phyloP scores from a whole-genome alignment of 2,797 vertebrate genomes.

The Capromys pilorides region DNA sequence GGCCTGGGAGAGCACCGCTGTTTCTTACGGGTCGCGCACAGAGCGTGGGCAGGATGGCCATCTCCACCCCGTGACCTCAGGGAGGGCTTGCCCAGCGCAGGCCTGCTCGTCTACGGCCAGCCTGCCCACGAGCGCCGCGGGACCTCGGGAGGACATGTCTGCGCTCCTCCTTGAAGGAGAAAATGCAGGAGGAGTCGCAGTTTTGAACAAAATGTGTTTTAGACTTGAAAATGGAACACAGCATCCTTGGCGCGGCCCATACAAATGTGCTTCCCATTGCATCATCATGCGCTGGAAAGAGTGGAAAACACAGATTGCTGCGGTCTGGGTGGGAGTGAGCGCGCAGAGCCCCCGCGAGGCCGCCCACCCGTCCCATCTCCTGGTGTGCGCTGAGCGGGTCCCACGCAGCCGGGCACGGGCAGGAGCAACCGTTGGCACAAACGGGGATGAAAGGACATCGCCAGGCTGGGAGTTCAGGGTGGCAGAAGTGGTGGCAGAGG shows the following conservation, averaged over 20 bases:
- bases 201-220: not conserved
- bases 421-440: fast-evolving
- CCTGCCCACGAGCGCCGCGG: not conserved
- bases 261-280: not conserved
- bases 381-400: fast-evolving
- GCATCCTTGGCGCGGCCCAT: not conserved
- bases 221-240: not conserved
- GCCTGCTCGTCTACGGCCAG: fast-evolving
- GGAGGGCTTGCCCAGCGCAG: not conserved
- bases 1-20: fast-evolving
- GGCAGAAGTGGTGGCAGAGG: fast-evolving
- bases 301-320: fast-evolving
- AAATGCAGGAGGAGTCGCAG: not conserved
- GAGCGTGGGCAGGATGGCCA: fast-evolving
- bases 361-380: fast-evolving
- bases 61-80: not conserved
- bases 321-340: fast-evolving
- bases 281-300: fast-evolving
- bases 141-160: not conserved
- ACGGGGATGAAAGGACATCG: fast-evolving
- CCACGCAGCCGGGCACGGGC: fast-evolving
- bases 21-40: fast-evolving
- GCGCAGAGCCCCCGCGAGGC: fast-evolving
- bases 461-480: not conserved
- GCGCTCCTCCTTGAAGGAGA: not conserved